Conservation (phyloP, 2,113 vertebrate species). For the Sturnus vulgaris region DNA sequence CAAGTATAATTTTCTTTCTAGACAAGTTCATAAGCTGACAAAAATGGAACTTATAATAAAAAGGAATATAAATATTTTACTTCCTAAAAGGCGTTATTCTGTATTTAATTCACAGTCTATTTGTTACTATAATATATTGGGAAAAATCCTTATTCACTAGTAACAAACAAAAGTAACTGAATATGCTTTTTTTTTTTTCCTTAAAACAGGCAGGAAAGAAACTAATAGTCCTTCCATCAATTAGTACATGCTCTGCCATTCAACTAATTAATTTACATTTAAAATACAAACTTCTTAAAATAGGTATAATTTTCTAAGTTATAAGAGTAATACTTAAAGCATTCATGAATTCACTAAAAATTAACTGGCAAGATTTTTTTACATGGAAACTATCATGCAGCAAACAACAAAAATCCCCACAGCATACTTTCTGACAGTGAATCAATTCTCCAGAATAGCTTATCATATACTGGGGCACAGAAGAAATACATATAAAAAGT, state of each 20-base stretch:
- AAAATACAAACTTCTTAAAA: neutral
- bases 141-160: neutral
- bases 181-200: neutral
- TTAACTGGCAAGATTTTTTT: neutral
- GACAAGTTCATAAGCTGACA: neutral
- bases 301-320: neutral
- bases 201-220: neutral
- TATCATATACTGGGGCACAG: neutral
- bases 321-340: neutral
- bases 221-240: neutral
- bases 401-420: neutral
- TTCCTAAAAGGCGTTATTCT: neutral
- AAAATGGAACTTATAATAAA: neutral
- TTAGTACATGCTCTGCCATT: rapidly evolving
- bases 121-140: neutral
- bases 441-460: neutral
- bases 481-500: neutral
- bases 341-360: neutral
- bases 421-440: neutral
- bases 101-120: neutral
- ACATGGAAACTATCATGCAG: neutral
- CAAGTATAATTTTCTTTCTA: neutral
- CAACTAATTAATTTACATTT: neutral
- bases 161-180: neutral
- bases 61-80: neutral